A percentile compares a stretch with the other conserved stretches of the same genome.
phyloP scores from a whole-genome alignment of 2,113 vertebrate species.

The Lipophrys pholis region DNA sequence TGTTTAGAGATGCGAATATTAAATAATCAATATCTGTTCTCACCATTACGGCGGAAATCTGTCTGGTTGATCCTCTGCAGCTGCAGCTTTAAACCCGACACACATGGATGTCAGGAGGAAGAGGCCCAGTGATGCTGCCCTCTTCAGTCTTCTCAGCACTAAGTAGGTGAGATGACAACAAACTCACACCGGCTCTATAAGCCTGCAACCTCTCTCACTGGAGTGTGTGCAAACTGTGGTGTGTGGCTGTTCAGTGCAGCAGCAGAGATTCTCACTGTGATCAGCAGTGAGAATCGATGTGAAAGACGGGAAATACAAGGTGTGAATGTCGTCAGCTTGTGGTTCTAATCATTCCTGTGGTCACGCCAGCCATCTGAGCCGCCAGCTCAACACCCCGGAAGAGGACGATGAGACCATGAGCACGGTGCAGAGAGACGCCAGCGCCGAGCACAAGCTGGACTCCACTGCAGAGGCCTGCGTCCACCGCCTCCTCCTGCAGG shows the following conservation, averaged over 20 bases:
- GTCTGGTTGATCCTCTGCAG: too few species aligned
- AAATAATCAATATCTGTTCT: too few species aligned
- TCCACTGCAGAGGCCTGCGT: not conserved
- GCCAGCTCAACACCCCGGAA: constrained; percentile 73
- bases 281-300: not conserved
- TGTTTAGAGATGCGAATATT: too few species aligned
- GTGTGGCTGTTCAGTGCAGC: not conserved
- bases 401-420: constrained; percentile 85
- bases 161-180: constrained; percentile 74
- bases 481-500: not conserved
- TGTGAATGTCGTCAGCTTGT: not conserved
- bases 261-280: constrained; percentile 2
- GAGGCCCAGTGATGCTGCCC: constrained; percentile 72
- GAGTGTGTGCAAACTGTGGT: too few species aligned
- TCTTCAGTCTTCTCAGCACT: constrained; percentile 35
- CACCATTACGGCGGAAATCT: too few species aligned
- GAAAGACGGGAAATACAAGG: not conserved
- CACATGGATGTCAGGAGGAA: constrained; percentile 64
- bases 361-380: constrained; percentile 44
- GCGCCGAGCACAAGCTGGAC: not conserved
- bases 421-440: constrained; percentile 31
- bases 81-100: too few species aligned
- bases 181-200: too few species aligned
- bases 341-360: too few species aligned
- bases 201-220: too few species aligned